Conservation (phyloP, 2,888 invertebrate species). For the Idaea aversata region DNA sequence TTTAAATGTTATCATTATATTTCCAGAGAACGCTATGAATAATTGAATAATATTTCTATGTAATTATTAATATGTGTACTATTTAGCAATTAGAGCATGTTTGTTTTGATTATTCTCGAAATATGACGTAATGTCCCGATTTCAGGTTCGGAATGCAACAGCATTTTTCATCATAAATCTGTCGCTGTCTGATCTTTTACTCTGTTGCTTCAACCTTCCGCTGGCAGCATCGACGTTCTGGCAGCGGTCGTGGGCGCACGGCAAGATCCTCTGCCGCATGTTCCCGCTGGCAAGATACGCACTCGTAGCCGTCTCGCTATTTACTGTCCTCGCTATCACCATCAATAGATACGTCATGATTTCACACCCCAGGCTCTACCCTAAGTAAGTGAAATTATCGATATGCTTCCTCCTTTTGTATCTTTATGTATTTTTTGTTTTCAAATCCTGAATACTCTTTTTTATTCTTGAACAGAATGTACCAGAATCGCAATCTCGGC, state of each 20-base stretch:
- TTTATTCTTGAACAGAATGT: conserved; percentile 78
- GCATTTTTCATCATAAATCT: conserved; percentile 92
- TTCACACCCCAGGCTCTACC: conserved; percentile 87
- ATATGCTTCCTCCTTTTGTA: too few relatives aligned
- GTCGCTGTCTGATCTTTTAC: conserved; percentile 87
- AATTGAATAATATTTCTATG: background rate
- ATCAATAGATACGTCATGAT: conserved; percentile 92
- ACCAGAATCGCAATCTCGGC: conserved; percentile 83
- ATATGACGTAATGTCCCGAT: conserved; percentile 17
- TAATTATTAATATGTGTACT: background rate
- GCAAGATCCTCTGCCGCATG: conserved; percentile 83
- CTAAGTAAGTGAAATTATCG: conserved; percentile 80
- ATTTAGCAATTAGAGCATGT: background rate
- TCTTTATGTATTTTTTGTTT: conserved; percentile 5
- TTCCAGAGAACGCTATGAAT: background rate
- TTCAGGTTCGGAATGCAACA: conserved; percentile 89
- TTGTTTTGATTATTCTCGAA: background rate
- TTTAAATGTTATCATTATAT: conserved; percentile 10
- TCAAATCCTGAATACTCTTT: background rate
- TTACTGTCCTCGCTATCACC: conserved; percentile 89
- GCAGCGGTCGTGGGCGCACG: conserved; percentile 86
- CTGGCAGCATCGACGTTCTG: conserved; percentile 88
- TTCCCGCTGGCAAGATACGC: conserved; percentile 88
- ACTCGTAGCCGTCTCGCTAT: conserved; percentile 88
- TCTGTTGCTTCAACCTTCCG: conserved; percentile 90